Evolutionary conservation across 2,888 invertebrate genomes (phyloP), one percentile per base, ranked within the genome.

Genomic region (Heliconius cydno): DNA sequence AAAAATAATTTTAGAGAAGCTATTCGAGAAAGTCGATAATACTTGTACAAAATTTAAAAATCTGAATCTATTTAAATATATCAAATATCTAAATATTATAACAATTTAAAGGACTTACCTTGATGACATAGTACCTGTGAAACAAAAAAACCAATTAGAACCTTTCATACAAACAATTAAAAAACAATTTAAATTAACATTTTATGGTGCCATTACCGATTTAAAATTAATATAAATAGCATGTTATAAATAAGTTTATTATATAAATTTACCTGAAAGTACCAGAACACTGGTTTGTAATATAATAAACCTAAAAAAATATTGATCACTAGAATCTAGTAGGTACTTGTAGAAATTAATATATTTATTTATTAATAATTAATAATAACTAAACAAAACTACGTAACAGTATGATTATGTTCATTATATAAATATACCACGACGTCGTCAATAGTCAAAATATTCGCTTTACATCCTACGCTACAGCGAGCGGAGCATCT

Each of bases 401-500:
- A 81, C 0, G 63, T 41, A 7, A 65, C 52, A 3, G 38, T 28
- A 66, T 82, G 82, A 60, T 80, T 82, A 66, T 82, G 82, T n/a
- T 38, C 34, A 30, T 80, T 77, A 41, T 60, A 46, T 15, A 80
- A 28, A 7, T 73, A 65, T 7, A 80, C 57, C 1, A 82, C 60
- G 15, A n/a, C 46, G 30, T 79, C 66, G 2, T 79, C 65, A 22
- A 82, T 71, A 19, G 86, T 85, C 67, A 81, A 79, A 1, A 85
- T 72, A 25, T 68, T 63, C 6, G 84, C 84, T 38, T 73, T 81
- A 68, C 85, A 85, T 22, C 82, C 77, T 13, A 79, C 28, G n/a
- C 79, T 82, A 34, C 73, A 76, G 28, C 81, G 82, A 1, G 83
- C 81, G n/a, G 87, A 86, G 68, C 87, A 88, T 1, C 84, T 72